Base-by-base conservation (phyloP, 2,797 vertebrate genomes). In the Spea hammondii region DNA sequence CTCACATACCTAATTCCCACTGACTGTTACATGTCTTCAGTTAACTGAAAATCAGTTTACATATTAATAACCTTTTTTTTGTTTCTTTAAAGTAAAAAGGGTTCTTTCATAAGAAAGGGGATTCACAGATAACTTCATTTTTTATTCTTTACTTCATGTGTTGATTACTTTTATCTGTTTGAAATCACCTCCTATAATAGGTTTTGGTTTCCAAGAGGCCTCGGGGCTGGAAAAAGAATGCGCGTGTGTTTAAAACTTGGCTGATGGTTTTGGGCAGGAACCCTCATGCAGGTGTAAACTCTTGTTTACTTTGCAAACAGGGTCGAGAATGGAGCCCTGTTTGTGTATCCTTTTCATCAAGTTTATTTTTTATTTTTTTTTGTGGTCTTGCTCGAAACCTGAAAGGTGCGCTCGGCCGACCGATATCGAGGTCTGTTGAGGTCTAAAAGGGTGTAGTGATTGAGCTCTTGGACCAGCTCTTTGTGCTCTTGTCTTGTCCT, bases 401-500 rank as follows among this genome's bases (percentile, higher is more conserved):
- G 79, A 84, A 84, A 85, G 72, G 66, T 51, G 44, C n/a, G 50
- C 14, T 48, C 62, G 45, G 6, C 72, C 72, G 47, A 13, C 12
- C 64, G 10, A 50, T n/a, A 48, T 62, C 60, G 69, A 70, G 48
- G 50, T 54, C 68, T 65, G 74, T 67, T 54, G 91, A 93, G 78
- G 70, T 89, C 84, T 86, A 67, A 81, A 77, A 32, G 59, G 70
- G 79, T 76, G 84, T 74, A 67, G 77, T 84, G 89, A 93, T 89
- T 88, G 89, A 80, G 68, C 49, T 47, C 87, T 92, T 84, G 87
- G 89, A 85, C 85, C 82, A 90, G 65, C 44, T 7, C 79, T 72
- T 77, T 80, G 72, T 75, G 88, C 89, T 94, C 91, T 93, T 93
- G 93, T 94, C 92, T 93, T 91, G 89, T 89, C 86, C 84, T 88